phyloP scores from a whole-genome alignment of 1,140 invertebrate genomes.

The Antheraea mylitta region DNA sequence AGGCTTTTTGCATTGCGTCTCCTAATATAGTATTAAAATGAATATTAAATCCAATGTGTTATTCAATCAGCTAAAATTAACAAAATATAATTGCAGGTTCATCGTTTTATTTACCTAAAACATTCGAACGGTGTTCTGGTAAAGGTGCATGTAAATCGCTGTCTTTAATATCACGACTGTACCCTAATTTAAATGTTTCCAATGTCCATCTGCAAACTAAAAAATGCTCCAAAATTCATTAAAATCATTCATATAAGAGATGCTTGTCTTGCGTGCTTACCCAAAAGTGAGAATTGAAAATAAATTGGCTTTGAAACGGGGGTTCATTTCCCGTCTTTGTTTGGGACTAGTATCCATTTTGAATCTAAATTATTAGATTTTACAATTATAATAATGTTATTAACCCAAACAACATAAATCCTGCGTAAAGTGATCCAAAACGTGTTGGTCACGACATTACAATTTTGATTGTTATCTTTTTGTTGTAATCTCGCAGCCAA shows the following conservation, averaged over 20 bases:
- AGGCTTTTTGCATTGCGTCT: constrained; percentile 78
- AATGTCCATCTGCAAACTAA: constrained; percentile 76
- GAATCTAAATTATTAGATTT: neutral
- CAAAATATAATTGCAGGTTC: neutral
- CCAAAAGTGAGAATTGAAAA: constrained; percentile 76
- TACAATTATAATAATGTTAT: neutral
- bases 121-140: constrained; percentile 78
- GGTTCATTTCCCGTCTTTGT: constrained; percentile 64
- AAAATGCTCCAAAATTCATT: neutral
- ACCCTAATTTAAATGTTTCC: constrained; percentile 77
- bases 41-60: constrained; percentile 1
- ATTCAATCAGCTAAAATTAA: neutral
- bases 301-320: constrained; percentile 70
- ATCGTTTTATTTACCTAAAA: constrained; percentile 44
- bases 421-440: neutral
- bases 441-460: neutral
- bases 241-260: neutral
- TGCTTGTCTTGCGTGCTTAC: constrained; percentile 37
- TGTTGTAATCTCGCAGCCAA: too few relatives aligned
- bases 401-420: neutral
- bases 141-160: constrained; percentile 80
- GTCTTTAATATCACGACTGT: constrained; percentile 79
- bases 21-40: constrained; percentile 47
- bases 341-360: constrained; percentile 72
- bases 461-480: too few relatives aligned